A percentile compares a stretch with the other conserved stretches of the same genome.
phyloP scores from a whole-genome alignment of 2,113 vertebrate genomes.

The Chaetodon auriga region DNA sequence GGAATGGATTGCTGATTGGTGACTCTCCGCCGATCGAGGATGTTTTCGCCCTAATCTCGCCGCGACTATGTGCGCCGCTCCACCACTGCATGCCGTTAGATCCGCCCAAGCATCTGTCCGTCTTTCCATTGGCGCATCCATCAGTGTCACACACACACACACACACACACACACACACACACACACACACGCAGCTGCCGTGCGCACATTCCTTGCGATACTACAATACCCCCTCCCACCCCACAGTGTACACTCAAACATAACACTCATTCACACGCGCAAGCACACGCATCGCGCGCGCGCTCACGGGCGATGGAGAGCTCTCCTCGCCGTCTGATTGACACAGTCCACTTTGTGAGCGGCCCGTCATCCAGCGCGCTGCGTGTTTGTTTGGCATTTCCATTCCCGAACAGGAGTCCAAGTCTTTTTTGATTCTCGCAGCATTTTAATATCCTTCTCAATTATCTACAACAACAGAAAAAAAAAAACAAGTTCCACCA shows the following conservation, averaged over 20 bases:
- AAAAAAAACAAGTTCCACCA: not conserved
- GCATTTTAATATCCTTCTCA: not conserved
- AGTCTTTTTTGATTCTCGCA: not conserved
- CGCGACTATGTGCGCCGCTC: constrained; percentile 81
- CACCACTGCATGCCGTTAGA: constrained; percentile 87
- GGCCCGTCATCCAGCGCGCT: constrained; percentile 26
- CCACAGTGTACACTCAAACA: constrained; percentile 53
- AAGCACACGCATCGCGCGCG: constrained; percentile 28
- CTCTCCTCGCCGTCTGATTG: constrained; percentile 62
- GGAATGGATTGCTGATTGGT: constrained; percentile 38
- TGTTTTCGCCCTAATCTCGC: constrained; percentile 82
- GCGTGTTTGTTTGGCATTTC: constrained; percentile 17
- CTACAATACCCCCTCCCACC: constrained; percentile 80
- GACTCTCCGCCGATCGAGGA: constrained; percentile 76
- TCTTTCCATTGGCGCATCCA: constrained; percentile 95
- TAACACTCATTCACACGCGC: constrained; percentile 42
- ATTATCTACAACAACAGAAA: not conserved
- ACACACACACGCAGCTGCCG: constrained; percentile 58
- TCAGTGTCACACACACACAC: constrained; percentile 89
- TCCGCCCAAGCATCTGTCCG: constrained; percentile 99
- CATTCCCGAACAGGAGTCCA: not conserved
- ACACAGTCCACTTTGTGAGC: constrained; percentile 52
- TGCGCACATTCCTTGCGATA: constrained; percentile 82
- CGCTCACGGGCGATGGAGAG: constrained; percentile 49
- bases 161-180: constrained; percentile 53